phyloP scores from a whole-genome alignment of 2,113 vertebrate species.

The Parus major region DNA sequence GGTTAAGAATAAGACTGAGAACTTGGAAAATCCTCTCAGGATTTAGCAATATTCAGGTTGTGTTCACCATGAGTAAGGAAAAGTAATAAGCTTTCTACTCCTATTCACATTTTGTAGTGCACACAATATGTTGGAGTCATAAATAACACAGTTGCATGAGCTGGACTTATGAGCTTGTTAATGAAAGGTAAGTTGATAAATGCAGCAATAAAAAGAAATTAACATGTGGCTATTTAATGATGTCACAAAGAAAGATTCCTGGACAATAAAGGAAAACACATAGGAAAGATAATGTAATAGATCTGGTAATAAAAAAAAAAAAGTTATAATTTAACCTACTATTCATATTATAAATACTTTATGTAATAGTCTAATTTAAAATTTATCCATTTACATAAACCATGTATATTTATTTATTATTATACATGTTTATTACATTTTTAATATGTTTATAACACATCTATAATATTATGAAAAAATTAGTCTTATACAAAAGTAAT shows the following conservation, averaged over 20 bases:
- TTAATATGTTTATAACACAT: background rate
- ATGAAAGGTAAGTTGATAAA: background rate
- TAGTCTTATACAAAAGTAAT: background rate
- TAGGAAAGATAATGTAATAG: background rate
- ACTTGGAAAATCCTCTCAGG: background rate
- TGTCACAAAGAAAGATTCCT: background rate
- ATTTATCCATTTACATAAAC: background rate
- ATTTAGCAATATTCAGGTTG: background rate
- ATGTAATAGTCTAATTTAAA: background rate
- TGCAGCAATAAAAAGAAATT: background rate
- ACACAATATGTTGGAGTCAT: background rate
- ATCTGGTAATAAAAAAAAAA: background rate
- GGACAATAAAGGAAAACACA: background rate
- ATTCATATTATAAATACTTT: background rate
- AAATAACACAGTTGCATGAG: background rate
- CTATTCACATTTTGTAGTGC: background rate
- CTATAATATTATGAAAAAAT: background rate
- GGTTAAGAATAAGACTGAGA: background rate
- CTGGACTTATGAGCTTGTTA: background rate
- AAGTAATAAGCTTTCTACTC: background rate
- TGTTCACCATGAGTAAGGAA: background rate
- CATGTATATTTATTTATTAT: background rate
- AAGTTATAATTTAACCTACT: background rate
- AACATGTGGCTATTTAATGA: background rate
- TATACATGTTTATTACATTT: background rate